Evolutionary conservation across 2,888 invertebrate species (phyloP), one percentile per base, ranked within the genome.

Genomic region (Sthenelais limicola): DNA sequence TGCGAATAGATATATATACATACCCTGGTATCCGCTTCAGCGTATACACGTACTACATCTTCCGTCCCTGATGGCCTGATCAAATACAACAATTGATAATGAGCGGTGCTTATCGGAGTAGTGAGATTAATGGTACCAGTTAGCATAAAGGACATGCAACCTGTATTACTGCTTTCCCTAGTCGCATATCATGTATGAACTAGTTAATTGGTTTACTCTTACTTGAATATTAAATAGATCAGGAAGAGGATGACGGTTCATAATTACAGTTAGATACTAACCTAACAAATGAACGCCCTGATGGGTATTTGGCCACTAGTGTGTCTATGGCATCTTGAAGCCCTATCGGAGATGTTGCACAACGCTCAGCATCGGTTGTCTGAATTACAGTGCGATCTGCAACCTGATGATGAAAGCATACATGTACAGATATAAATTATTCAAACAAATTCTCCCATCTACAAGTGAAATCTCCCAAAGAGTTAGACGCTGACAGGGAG

Each of bases 31-130:
- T 92, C 91, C 1, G 96, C 96, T 89, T 99, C 99, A 0, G 97
- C 96, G 88, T 98, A 99, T 0, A 99, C 94, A 76, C 99, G 90
- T 1, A 99, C 94, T 15, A 98, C 91, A 87, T 99, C 97, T 89
- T 99, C 99, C 0, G 99, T 99, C 9, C 99, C 99, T 0, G 98
- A 98, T 0, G 99, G 93, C 58, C 98, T 92, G 72, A n/a, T n/a
- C n/a, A n/a, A n/a, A 21, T 7, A 12, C 26, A 18, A 30, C 21
- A 7, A 35, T 28, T 9, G 24, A 32, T 24, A 21, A 15, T 43
- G 12, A 21, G 43, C 35, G n/a, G 30, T 30, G 47, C 35, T 12
- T 43, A 33, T 7, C 12, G 24, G n/a, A n/a, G n/a, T n/a, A n/a
- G n/a, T n/a, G n/a, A n/a, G n/a, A n/a, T n/a, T n/a, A n/a, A n/a